These are phyloP conservation scores for silkworm (Bombyx mori) DNA, from an alignment of 1,140 invertebrate genomes.

Conservation along the genomic window DNA sequence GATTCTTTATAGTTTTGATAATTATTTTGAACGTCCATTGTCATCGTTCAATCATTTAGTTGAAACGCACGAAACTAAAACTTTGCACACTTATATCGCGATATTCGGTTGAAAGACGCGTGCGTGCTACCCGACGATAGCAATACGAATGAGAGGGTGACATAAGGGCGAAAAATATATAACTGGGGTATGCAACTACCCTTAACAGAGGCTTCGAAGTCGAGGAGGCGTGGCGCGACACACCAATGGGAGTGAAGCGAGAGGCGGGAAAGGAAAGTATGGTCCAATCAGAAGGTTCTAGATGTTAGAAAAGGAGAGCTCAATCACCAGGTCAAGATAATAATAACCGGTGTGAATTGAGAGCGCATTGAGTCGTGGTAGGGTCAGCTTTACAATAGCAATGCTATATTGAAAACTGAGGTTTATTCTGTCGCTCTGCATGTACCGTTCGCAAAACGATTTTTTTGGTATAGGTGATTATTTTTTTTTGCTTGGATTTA, in stretches of 20 bases:
- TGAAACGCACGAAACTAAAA: slow-evolving; percentile 43
- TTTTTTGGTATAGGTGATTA: slow-evolving; percentile 1
- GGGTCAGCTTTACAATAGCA: slow-evolving; percentile 59
- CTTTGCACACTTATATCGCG: slow-evolving; percentile 64
- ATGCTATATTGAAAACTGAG: slow-evolving; percentile 51
- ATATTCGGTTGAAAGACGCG: slow-evolving; percentile 32
- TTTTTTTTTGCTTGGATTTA: too few species aligned
- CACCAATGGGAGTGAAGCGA: slow-evolving; percentile 40
- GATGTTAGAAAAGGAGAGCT: slow-evolving; percentile 54
- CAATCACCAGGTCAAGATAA: slow-evolving; percentile 67
- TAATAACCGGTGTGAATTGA: slow-evolving; percentile 66
- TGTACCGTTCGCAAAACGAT: slow-evolving; percentile 24
- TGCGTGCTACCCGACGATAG: slow-evolving; percentile 50
- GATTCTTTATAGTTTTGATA: slow-evolving; percentile 65
- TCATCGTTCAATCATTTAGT: slow-evolving; percentile 67
- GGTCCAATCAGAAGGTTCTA: slow-evolving; percentile 43
- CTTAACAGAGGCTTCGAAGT: slow-evolving; percentile 52
- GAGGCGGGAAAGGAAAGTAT: slow-evolving; percentile 44
- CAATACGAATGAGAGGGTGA: slow-evolving; percentile 54
- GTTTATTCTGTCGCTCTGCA: slow-evolving; percentile 25
- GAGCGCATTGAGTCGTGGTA: slow-evolving; percentile 64
- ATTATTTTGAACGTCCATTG: slow-evolving; percentile 71
- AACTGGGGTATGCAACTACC: slow-evolving; percentile 63
- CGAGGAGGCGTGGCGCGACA: slow-evolving; percentile 40
- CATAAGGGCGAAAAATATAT: slow-evolving; percentile 66